Conservation (phyloP, 2,113 vertebrate genomes). For the Pseudopodoces humilis region DNA sequence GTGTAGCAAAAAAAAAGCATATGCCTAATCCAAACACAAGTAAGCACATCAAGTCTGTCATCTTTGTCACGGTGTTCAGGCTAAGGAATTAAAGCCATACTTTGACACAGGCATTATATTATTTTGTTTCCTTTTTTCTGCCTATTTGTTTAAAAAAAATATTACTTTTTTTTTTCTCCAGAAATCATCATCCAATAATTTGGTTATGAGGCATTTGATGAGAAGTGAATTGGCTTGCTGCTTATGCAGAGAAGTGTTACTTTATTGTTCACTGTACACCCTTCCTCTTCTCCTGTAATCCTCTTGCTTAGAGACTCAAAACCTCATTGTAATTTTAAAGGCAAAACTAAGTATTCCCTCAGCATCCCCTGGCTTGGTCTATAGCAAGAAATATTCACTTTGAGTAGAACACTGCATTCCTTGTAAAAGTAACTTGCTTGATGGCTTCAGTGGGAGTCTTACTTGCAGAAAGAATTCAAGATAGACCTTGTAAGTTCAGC, state of each 20-base stretch:
- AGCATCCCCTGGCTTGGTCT: background rate
- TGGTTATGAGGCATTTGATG: background rate
- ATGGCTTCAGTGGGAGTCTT: constrained; percentile 20
- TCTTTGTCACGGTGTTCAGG: background rate
- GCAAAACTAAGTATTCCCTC: background rate
- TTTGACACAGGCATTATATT: accelerated
- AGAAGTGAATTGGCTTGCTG: background rate
- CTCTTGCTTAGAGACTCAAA: background rate
- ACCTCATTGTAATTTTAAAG: background rate
- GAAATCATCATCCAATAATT: background rate
- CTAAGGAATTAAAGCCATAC: background rate
- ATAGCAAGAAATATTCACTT: constrained; percentile 30
- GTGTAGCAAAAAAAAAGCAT: background rate
- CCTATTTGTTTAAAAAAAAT: background rate
- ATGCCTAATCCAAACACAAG: background rate
- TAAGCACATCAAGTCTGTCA: accelerated
- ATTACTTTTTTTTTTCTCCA: accelerated
- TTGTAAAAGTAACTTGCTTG: constrained; percentile 31
- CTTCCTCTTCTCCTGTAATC: background rate
- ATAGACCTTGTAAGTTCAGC: background rate
- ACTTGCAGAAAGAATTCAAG: background rate
- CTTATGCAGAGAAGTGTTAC: background rate
- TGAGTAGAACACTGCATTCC: background rate
- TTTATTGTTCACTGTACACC: background rate
- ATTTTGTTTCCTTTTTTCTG: background rate